Conservation (phyloP, 92 coral and sea anemone species). For the Phenganax stokvisi region DNA sequence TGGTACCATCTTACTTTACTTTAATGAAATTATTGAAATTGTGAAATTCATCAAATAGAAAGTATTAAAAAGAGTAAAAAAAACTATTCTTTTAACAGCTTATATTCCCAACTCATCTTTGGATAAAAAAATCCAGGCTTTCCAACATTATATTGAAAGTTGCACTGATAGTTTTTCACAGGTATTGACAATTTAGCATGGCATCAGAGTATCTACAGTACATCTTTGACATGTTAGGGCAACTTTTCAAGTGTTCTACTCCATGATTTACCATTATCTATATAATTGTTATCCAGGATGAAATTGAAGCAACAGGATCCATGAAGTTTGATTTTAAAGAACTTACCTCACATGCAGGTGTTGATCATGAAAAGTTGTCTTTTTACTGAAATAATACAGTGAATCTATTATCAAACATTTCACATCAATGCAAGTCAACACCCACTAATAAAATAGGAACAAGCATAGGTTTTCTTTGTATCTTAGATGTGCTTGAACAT, state of each 20-base stretch:
- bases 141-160: constrained; percentile 68
- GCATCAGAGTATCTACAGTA: background rate
- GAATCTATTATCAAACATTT: too few relatives aligned
- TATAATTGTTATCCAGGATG: constrained; percentile 51
- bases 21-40: background rate
- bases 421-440: too few relatives aligned
- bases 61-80: background rate
- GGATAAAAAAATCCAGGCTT: constrained; percentile 62
- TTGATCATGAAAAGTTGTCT: background rate
- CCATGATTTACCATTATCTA: background rate
- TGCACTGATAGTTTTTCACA: constrained; percentile 60
- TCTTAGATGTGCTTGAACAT: constrained; percentile 48
- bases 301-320: constrained; percentile 72
- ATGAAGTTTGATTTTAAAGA: constrained; percentile 69
- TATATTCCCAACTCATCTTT: constrained; percentile 60
- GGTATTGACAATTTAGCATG: constrained; percentile 43
- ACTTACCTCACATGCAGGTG: constrained; percentile 64
- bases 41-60: background rate
- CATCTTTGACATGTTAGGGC: background rate
- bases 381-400: background rate
- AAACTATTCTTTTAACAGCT: constrained; percentile 43
- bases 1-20: constrained; percentile 47
- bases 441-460: too few relatives aligned
- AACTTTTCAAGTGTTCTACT: background rate
- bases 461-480: background rate